phyloP scores from a whole-genome alignment of 2,888 invertebrate genomes.

The Chrysolina oricalcia region DNA sequence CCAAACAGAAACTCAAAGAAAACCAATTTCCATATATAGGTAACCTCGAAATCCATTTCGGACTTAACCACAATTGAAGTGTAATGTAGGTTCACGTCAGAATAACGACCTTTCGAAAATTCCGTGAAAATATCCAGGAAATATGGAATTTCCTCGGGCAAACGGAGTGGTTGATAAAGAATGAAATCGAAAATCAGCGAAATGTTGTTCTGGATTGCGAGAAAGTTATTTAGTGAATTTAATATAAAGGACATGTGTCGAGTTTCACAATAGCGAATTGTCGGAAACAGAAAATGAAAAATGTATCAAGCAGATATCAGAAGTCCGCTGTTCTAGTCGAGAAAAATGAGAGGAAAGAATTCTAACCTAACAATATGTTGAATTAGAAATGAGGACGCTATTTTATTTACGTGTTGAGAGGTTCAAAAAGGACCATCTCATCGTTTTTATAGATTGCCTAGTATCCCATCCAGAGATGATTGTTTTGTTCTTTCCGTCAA shows the following conservation, averaged over 20 bases:
- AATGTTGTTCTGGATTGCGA: slow-evolving; percentile 30
- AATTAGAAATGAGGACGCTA: too few species aligned
- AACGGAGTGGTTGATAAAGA: slow-evolving; percentile 4
- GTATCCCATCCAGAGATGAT: too few species aligned
- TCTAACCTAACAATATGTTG: too few species aligned
- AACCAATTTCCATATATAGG: background rate
- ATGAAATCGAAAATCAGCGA: slow-evolving; percentile 27
- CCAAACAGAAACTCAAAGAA: background rate
- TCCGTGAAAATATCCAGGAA: slow-evolving; percentile 13
- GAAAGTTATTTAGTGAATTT: slow-evolving; percentile 32
- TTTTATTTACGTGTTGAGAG: too few species aligned
- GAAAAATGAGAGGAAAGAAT: too few species aligned
- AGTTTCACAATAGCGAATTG: slow-evolving; percentile 29
- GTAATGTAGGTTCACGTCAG: background rate
- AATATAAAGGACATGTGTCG: slow-evolving; percentile 15
- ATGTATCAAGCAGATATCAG: background rate
- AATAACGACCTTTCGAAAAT: background rate
- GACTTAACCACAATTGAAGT: background rate
- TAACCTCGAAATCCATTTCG: background rate
- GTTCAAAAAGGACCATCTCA: too few species aligned
- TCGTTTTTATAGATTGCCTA: too few species aligned
- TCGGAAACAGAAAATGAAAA: slow-evolving; percentile 4
- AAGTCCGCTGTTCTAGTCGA: too few species aligned
- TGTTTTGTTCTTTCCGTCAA: too few species aligned
- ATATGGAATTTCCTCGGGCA: slow-evolving; percentile 13